Evolutionary conservation across 1,140 invertebrate genomes (phyloP).

Genomic region (Drosophila rhopaloa): DNA sequence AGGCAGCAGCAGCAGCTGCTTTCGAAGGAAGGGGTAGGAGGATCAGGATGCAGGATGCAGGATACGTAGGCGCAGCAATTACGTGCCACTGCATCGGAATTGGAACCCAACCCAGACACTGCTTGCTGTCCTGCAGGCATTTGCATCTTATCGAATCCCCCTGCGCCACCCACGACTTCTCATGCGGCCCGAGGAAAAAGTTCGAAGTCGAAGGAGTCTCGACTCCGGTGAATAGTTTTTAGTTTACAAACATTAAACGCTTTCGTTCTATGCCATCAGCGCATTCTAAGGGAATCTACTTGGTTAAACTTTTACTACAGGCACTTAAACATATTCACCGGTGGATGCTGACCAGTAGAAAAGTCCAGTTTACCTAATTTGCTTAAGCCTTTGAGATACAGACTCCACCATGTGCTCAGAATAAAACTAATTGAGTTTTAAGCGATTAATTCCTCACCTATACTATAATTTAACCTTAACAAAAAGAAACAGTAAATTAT

Average conservation of each 20-base stretch:
- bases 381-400: background rate
- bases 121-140: slow-evolving; percentile 68
- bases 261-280: background rate
- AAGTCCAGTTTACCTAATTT: background rate
- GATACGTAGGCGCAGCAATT: slow-evolving; percentile 74
- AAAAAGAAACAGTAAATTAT: too few species aligned
- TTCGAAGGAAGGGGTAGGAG: background rate
- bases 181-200: slow-evolving; percentile 22
- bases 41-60: slow-evolving; percentile 12
- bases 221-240: slow-evolving; percentile 38
- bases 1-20: slow-evolving; percentile 10
- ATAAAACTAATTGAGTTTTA: too few species aligned
- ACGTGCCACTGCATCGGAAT: slow-evolving; percentile 63
- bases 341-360: background rate
- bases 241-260: slow-evolving; percentile 48
- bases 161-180: background rate
- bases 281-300: slow-evolving; percentile 6
- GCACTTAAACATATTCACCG: background rate
- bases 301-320: background rate
- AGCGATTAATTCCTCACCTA: too few species aligned
- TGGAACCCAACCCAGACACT: slow-evolving; percentile 2
- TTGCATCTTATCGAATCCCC: slow-evolving; percentile 69
- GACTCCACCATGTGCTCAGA: too few species aligned
- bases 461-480: too few species aligned
- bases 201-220: slow-evolving; percentile 22